Conservation (phyloP, 2,113 vertebrate species). For the Orthonyx spaldingii region DNA sequence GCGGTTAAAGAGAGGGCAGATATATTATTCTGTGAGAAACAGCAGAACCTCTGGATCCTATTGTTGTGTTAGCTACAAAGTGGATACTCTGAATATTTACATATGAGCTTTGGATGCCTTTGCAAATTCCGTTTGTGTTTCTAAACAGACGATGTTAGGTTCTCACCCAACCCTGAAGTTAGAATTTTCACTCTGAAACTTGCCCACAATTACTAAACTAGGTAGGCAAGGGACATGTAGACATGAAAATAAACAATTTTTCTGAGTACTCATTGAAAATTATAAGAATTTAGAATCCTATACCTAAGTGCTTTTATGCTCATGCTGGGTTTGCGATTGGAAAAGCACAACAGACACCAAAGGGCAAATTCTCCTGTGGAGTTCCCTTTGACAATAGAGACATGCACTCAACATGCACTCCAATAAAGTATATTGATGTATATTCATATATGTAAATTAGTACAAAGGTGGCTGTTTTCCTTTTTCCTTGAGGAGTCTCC, state of each 20-base stretch:
- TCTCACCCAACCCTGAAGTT: not conserved
- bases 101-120: not conserved
- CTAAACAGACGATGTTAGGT: not conserved
- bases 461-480: not conserved
- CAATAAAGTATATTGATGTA: not conserved
- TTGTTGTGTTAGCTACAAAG: fast-evolving
- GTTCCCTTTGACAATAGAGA: not conserved
- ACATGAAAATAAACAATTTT: not conserved
- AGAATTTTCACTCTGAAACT: not conserved
- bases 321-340: not conserved
- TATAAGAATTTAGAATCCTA: not conserved
- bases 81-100: not conserved
- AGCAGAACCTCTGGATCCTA: not conserved
- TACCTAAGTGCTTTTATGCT: not conserved
- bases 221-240: not conserved
- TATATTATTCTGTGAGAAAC: not conserved
- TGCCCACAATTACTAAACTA: not conserved
- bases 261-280: not conserved
- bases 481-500: not conserved
- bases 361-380: not conserved
- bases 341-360: not conserved
- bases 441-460: not conserved
- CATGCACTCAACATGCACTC: not conserved
- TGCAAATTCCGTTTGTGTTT: not conserved
- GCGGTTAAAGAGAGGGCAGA: not conserved